Evolutionary conservation across 64 coral and sea anemone genomes (phyloP), one percentile per base, ranked within the genome.

Genomic region (Montipora cactus): DNA sequence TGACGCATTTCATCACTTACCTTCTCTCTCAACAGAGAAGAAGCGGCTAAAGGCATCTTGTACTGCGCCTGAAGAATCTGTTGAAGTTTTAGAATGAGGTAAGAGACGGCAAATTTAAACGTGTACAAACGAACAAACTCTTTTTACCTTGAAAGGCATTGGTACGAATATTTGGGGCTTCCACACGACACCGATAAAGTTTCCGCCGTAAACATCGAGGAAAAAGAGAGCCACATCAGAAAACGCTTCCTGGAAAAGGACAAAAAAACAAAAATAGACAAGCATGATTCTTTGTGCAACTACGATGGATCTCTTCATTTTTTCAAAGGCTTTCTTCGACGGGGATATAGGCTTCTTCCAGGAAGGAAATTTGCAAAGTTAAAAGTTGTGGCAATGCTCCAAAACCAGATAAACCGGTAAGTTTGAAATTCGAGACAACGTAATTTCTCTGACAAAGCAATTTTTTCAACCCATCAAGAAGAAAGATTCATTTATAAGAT

Each of bases 171-270:
- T 92, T 8, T 91, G 71, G 19, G 94, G 94, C 68, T 92, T 98
- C 97, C 94, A 98, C n/a, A 96, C 61, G 79, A 98, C 94, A 19
- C 90, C 97, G 50, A 98, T 77, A 1, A 77, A 77, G 68, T 94
- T 72, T 7, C 97, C 97, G 19, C 97, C 97, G 44, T 88, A 78
- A 8, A 68, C 53, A 75, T 98, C 97, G n/a, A 89, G 74, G 68
- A 98, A 98, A 59, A 98, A 98, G 37, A 98, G 12, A 0, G 97
- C 97, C 12, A 96, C 75, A 16, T 94, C 97, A 13, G 58, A 82
- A 90, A 98, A 98, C n/a, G 97, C 74, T 51, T 98, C 91, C 91
- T 98, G 88, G 0, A 87, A 91, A 85, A 20, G 10, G 12, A 37
- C 37, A 37, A 37, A 37, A 37, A 37, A 37, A 2, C 37, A 37